Percentiles rank a stretch among this genome's conserved stretches.
These are phyloP conservation scores for Myrmecophaga tridactyla DNA, from an alignment of 2,113 vertebrate species.

Conservation along the genomic window DNA sequence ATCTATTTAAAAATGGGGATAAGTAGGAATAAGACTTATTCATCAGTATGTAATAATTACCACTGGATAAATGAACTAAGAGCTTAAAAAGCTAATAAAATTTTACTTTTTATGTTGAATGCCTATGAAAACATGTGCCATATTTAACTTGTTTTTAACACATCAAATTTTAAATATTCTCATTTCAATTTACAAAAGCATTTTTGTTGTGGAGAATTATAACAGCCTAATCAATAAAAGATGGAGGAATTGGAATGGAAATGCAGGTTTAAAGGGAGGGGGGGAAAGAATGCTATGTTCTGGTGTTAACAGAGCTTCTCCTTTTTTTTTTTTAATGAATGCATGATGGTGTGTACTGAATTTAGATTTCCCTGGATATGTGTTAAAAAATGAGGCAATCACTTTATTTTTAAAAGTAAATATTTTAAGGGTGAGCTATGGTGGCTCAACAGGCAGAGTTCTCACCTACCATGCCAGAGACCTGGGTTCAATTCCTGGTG, in stretches of 20 bases:
- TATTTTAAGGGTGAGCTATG: too few relatives aligned
- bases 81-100: neutral
- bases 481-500: too few relatives aligned
- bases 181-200: neutral
- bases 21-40: neutral
- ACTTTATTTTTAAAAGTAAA: constrained; percentile 32
- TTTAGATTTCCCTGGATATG: neutral
- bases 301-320: neutral
- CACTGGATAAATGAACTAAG: neutral
- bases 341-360: neutral
- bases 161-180: neutral
- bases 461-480: too few relatives aligned
- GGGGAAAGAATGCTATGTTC: neutral
- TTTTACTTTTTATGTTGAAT: neutral
- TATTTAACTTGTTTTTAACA: constrained; percentile 25
- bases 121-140: neutral
- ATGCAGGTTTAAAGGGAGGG: neutral
- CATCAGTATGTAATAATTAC: neutral
- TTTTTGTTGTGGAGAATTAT: constrained; percentile 1
- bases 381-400: neutral
- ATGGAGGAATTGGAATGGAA: neutral
- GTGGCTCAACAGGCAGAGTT: too few relatives aligned
- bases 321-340: neutral
- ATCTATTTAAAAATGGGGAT: neutral
- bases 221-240: neutral